phyloP scores from a whole-genome alignment of 2,113 vertebrate species.

The Nibea coibor region DNA sequence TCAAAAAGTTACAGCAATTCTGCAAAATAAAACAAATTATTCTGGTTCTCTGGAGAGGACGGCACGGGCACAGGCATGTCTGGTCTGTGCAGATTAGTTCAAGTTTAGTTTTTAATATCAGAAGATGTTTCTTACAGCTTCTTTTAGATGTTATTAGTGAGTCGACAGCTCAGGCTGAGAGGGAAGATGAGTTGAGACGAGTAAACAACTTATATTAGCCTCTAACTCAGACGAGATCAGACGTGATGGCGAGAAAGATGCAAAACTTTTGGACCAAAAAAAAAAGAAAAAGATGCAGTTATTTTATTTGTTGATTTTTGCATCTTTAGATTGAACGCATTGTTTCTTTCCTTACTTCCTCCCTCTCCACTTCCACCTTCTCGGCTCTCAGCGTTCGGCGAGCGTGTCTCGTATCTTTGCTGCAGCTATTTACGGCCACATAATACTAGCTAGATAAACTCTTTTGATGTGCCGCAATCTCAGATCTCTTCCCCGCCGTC shows the following conservation, averaged over 20 bases:
- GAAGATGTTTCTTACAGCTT: background rate
- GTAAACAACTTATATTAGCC: background rate
- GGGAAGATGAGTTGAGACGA: too few relatives aligned
- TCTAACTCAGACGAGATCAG: background rate
- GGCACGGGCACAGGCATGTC: background rate
- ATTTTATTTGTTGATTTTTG: background rate
- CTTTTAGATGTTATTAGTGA: background rate
- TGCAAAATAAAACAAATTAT: background rate
- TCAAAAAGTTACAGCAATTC: background rate
- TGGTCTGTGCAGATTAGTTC: background rate
- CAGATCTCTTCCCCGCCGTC: constrained; percentile 64
- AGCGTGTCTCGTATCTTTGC: constrained; percentile 33
- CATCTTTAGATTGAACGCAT: constrained; percentile 6
- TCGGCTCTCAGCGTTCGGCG: constrained; percentile 13
- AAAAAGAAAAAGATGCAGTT: background rate
- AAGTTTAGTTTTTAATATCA: background rate
- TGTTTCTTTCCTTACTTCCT: background rate
- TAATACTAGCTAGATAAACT: constrained; percentile 74
- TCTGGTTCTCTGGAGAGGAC: background rate
- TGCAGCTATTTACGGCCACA: constrained; percentile 68
- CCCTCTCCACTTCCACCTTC: constrained; percentile 17
- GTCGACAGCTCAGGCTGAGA: background rate
- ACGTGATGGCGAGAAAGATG: background rate
- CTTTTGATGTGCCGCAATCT: constrained; percentile 80
- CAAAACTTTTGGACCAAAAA: background rate